Conservation (phyloP, 2,797 vertebrate species). For the Artibeus lituratus region DNA sequence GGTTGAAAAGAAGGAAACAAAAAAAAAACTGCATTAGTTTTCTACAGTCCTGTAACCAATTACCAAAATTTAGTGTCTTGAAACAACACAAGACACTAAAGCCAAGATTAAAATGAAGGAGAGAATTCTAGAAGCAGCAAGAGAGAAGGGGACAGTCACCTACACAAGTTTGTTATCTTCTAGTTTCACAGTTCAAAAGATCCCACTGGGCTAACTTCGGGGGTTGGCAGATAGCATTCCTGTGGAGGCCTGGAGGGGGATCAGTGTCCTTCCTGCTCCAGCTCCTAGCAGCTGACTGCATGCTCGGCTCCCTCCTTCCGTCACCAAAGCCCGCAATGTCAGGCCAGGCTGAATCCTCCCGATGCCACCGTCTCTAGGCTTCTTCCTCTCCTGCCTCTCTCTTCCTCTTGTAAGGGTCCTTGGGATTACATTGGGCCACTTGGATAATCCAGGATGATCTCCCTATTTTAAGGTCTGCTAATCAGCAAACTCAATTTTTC, state of each 20-base stretch:
- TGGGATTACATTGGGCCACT: background rate
- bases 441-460: background rate
- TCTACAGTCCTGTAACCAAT: background rate
- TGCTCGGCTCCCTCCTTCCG: background rate
- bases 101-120: no score
- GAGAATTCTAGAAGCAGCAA: no score
- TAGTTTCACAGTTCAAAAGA: background rate
- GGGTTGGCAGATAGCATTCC: background rate
- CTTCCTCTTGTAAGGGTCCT: background rate
- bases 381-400: background rate
- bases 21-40: background rate
- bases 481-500: background rate
- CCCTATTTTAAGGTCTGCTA: background rate
- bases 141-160: no score
- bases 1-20: background rate
- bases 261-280: background rate
- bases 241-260: background rate
- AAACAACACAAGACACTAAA: slow-evolving; percentile 3
- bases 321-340: background rate
- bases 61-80: background rate
- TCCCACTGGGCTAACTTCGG: background rate
- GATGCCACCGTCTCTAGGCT: background rate
- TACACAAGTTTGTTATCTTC: background rate
- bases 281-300: background rate
- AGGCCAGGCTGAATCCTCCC: background rate